Conservation (phyloP, 2,797 vertebrate genomes). For the Enteromius treurensis region DNA sequence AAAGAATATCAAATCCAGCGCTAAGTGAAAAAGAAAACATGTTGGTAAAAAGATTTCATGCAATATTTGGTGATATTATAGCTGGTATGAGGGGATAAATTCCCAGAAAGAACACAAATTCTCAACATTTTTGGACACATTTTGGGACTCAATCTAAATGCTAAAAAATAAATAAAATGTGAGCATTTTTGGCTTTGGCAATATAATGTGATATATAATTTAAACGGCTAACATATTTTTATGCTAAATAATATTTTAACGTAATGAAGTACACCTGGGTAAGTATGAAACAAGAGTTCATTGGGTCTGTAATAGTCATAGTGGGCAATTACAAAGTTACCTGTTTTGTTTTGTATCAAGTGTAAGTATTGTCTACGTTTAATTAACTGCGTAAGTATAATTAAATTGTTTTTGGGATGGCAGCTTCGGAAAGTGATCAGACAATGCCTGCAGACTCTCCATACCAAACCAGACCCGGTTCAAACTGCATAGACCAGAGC, state of each 20-base stretch:
- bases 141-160: too few relatives aligned
- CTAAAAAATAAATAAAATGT: too few relatives aligned
- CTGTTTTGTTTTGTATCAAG: background rate
- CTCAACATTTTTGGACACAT: too few relatives aligned
- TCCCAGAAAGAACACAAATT: too few relatives aligned
- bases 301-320: background rate
- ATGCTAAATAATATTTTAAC: background rate
- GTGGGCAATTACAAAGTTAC: background rate
- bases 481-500: constrained; percentile 77
- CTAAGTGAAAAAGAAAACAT: background rate
- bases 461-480: constrained; percentile 39
- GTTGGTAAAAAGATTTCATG: too few relatives aligned
- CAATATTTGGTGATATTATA: too few relatives aligned
- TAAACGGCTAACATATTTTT: too few relatives aligned
- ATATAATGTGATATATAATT: too few relatives aligned
- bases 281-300: background rate
- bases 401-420: constrained; percentile 10
- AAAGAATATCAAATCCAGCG: background rate
- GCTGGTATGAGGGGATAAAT: too few relatives aligned
- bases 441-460: constrained; percentile 58
- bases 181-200: too few relatives aligned
- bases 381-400: constrained; percentile 5
- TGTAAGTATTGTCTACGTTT: background rate
- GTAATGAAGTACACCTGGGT: background rate
- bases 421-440: constrained; percentile 66